Conservation (phyloP, 2,888 invertebrate genomes). For the Acrobasis repandana region DNA sequence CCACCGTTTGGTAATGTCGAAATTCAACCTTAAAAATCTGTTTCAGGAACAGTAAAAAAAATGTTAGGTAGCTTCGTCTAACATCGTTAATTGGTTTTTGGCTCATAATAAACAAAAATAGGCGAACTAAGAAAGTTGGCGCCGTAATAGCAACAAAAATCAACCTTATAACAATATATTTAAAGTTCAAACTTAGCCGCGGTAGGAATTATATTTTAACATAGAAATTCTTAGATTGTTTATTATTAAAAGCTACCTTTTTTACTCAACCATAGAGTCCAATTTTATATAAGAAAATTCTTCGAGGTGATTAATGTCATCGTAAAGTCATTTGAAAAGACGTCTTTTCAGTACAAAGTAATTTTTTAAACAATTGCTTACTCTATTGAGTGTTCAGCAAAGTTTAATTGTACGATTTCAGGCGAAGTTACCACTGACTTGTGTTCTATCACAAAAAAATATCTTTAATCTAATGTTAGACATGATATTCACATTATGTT, state of each 20-base stretch:
- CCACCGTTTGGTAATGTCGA: constrained; percentile 29
- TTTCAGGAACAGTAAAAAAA: background rate
- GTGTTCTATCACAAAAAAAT: background rate
- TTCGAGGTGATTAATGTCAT: too few species aligned
- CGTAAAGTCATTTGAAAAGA: too few species aligned
- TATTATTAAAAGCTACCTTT: too few species aligned
- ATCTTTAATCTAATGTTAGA: constrained; percentile 29
- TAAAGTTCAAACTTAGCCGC: too few species aligned
- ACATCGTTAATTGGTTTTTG: background rate
- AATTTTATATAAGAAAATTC: too few species aligned
- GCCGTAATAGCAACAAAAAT: too few species aligned
- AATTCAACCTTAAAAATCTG: constrained; percentile 48
- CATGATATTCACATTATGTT: constrained; percentile 37
- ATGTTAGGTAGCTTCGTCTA: background rate
- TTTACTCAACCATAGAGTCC: too few species aligned
- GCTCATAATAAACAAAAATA: background rate
- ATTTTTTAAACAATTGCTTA: too few species aligned
- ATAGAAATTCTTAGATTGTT: too few species aligned
- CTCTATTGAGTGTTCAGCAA: background rate
- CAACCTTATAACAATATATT: too few species aligned
- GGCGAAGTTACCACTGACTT: constrained; percentile 1
- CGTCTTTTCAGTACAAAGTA: too few species aligned
- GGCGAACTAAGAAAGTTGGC: background rate
- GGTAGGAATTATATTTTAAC: too few species aligned
- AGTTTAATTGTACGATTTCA: background rate